These are phyloP conservation scores for Diadophis punctatus DNA, from an alignment of 2,113 vertebrate genomes.

Conservation along the genomic window DNA sequence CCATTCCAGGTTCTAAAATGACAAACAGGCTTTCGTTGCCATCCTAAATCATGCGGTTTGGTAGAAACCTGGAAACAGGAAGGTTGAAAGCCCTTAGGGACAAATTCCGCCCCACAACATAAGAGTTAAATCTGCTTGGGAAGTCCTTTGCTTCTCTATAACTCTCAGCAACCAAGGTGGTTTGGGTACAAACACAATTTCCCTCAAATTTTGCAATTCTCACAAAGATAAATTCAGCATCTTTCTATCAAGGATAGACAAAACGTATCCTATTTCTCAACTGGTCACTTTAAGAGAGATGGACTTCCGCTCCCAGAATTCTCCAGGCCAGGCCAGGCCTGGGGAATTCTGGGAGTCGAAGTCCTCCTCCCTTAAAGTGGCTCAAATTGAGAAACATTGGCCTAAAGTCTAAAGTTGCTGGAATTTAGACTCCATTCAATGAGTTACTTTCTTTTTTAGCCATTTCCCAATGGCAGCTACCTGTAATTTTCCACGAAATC, in stretches of 20 bases:
- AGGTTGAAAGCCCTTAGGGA: neutral
- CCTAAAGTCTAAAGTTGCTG: neutral
- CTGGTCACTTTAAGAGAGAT: too few species aligned
- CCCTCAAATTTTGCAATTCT: neutral
- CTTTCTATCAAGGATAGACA: neutral
- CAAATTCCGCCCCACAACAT: neutral
- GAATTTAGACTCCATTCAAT: neutral
- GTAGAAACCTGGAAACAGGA: neutral
- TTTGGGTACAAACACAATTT: neutral
- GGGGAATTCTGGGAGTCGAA: too few species aligned
- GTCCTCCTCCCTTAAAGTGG: too few species aligned
- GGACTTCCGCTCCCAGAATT: too few species aligned
- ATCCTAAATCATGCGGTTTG: neutral
- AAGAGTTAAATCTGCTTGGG: neutral
- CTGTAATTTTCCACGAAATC: neutral
- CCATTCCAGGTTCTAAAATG: neutral
- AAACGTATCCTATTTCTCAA: too few species aligned
- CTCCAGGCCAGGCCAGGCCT: too few species aligned
- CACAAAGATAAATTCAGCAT: neutral
- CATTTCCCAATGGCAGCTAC: neutral
- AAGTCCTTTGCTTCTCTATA: neutral
- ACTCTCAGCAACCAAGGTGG: neutral
- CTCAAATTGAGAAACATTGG: too few species aligned
- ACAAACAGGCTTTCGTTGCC: neutral
- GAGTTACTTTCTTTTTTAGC: neutral